Conservation (phyloP, 1,140 invertebrate species). For the Cephus cinctus region DNA sequence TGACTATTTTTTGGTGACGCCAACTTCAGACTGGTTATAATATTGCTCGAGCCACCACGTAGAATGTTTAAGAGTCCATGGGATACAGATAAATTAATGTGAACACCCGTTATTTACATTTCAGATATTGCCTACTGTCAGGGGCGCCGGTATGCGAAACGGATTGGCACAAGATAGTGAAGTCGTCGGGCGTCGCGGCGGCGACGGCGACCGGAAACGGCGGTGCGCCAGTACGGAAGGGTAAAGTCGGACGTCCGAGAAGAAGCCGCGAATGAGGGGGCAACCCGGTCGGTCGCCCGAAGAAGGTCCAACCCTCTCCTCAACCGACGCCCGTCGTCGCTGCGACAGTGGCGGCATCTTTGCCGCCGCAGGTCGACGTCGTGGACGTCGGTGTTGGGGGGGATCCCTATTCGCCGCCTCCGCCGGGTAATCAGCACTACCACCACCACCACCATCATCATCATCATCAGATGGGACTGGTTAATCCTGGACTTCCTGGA, state of each 20-base stretch:
- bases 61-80: conserved; percentile 20
- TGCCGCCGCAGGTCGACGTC: conserved; percentile 36
- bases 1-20: background rate
- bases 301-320: conserved; percentile 49
- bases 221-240: conserved; percentile 72
- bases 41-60: conserved; percentile 5
- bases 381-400: conserved; percentile 46
- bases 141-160: conserved; percentile 86
- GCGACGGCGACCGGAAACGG: conserved; percentile 58
- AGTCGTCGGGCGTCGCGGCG: conserved; percentile 55
- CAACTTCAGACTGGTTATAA: background rate
- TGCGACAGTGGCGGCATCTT: conserved; percentile 21
- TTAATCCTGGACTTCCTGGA: conserved; percentile 37
- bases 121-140: conserved; percentile 79
- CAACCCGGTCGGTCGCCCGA: conserved; percentile 59
- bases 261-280: conserved; percentile 67
- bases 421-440: conserved; percentile 53
- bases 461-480: conserved; percentile 35
- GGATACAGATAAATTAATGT: too few species aligned
- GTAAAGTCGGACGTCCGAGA: conserved; percentile 70
- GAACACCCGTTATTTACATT: too few species aligned
- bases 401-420: conserved; percentile 53
- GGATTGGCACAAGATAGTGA: conserved; percentile 89
- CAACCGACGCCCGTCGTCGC: conserved; percentile 37
- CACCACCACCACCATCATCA: conserved; percentile 38